These are phyloP conservation scores for Andricus curvator DNA, from an alignment of 2,888 invertebrate genomes.

Conservation along the genomic window DNA sequence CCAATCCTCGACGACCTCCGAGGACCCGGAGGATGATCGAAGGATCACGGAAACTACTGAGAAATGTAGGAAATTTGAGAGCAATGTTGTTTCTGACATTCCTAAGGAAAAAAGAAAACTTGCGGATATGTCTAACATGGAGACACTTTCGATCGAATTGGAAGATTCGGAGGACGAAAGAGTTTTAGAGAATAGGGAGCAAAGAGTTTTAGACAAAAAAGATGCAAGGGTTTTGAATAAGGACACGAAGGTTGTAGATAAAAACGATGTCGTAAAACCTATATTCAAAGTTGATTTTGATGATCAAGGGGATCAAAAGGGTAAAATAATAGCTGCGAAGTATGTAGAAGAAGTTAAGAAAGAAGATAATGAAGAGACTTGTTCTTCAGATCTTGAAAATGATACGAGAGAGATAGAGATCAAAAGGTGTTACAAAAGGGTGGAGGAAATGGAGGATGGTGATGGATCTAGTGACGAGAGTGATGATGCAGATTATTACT, in stretches of 20 bases:
- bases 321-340: neutral
- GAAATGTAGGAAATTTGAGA: neutral
- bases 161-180: constrained; percentile 42
- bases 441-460: constrained; percentile 64
- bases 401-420: constrained; percentile 14
- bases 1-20: constrained; percentile 38
- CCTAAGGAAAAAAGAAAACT: neutral
- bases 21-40: constrained; percentile 46
- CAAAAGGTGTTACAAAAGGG: constrained; percentile 41
- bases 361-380: neutral
- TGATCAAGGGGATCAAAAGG: neutral
- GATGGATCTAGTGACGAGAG: constrained; percentile 78
- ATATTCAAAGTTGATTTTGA: constrained; percentile 9
- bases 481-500: constrained; percentile 73
- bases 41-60: constrained; percentile 36
- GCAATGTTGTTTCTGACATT: neutral
- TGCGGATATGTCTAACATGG: constrained; percentile 17
- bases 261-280: neutral
- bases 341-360: neutral
- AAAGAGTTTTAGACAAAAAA: neutral
- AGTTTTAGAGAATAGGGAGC: neutral
- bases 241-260: neutral
- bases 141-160: constrained; percentile 42
- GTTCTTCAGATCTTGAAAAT: constrained; percentile 42
- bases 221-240: neutral